phyloP scores from a whole-genome alignment of 2,113 vertebrate genomes.

The Bubalus kerabau region DNA sequence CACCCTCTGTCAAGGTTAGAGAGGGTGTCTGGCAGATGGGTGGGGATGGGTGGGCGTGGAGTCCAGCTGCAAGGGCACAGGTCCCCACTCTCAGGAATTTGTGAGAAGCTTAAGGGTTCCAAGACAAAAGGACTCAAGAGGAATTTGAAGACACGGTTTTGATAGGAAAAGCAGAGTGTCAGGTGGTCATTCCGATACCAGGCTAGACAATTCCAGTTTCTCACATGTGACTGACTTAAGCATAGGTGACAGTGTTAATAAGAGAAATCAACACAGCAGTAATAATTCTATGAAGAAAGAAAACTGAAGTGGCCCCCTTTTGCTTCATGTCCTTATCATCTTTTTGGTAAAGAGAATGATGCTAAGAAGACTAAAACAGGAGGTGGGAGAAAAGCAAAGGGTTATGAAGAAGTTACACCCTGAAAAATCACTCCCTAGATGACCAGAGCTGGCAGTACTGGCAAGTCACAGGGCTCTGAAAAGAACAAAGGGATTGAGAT shows the following conservation, averaged over 20 bases:
- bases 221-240: background rate
- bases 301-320: background rate
- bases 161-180: background rate
- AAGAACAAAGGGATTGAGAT: constrained; percentile 35
- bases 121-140: background rate
- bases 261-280: background rate
- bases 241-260: background rate
- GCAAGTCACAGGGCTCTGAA: background rate
- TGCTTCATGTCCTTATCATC: background rate
- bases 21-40: background rate
- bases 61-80: background rate
- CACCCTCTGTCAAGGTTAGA: background rate
- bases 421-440: constrained; percentile 4
- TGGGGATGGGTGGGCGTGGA: background rate
- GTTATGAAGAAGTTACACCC: background rate
- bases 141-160: background rate
- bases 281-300: background rate
- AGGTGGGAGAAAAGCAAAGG: background rate
- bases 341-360: background rate
- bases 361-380: background rate
- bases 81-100: background rate
- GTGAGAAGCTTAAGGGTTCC: background rate
- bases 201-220: background rate
- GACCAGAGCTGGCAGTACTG: constrained; percentile 9
- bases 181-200: background rate